phyloP scores from a whole-genome alignment of 2,888 invertebrate genomes.

The Acronicta aceris region DNA sequence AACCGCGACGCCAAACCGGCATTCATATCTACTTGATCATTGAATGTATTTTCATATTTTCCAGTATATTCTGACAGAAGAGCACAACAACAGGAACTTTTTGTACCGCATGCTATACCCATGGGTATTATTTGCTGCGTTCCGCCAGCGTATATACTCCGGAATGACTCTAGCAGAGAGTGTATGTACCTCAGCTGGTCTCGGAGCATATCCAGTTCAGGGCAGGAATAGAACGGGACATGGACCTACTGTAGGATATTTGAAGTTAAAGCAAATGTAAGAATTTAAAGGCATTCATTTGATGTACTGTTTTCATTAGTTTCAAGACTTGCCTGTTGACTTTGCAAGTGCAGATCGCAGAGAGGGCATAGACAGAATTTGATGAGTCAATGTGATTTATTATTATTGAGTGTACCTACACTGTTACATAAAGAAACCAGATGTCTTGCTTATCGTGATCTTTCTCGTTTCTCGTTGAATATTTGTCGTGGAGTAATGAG shows the following conservation, averaged over 20 bases:
- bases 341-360: too few species aligned
- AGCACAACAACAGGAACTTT: conserved; percentile 92
- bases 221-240: conserved; percentile 93
- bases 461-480: too few species aligned
- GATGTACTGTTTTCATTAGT: too few species aligned
- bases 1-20: too few species aligned
- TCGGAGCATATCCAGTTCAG: conserved; percentile 96
- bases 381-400: too few species aligned
- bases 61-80: conserved; percentile 94
- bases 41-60: conserved; percentile 64
- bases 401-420: too few species aligned
- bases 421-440: too few species aligned
- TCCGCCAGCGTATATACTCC: conserved; percentile 96
- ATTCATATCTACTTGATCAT: not conserved
- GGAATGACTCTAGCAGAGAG: conserved; percentile 97
- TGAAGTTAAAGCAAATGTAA: conserved; percentile 90
- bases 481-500: too few species aligned
- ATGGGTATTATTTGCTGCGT: conserved; percentile 95
- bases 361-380: too few species aligned
- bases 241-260: conserved; percentile 94
- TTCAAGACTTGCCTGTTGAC: too few species aligned
- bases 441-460: too few species aligned
- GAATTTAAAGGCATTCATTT: conserved; percentile 39
- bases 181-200: conserved; percentile 96
- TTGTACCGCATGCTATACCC: conserved; percentile 95